Percentiles rank a stretch among this genome's conserved stretches.
Conservation (phyloP, 1,140 invertebrate species). For the Pentalonia nigronervosa region DNA sequence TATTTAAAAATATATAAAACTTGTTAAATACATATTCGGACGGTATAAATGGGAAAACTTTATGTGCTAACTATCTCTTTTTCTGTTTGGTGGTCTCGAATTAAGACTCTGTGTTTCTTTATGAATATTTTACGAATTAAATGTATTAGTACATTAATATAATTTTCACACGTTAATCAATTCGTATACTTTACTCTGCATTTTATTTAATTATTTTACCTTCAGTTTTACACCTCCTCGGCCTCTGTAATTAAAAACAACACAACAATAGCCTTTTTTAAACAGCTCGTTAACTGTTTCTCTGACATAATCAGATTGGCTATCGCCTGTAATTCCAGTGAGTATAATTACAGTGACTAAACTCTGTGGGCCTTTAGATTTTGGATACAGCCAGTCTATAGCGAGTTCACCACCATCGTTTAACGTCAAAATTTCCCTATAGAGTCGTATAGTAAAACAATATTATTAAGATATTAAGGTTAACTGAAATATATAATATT, state of each 20-base stretch:
- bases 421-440: slow-evolving; percentile 78
- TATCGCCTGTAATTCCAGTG: slow-evolving; percentile 74
- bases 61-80: not conserved
- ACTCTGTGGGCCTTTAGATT: slow-evolving; percentile 66
- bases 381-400: slow-evolving; percentile 75
- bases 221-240: slow-evolving; percentile 78
- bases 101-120: not conserved
- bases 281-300: slow-evolving; percentile 76
- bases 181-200: not conserved
- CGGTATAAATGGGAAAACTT: not conserved
- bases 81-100: not conserved
- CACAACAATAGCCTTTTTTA: slow-evolving; percentile 72
- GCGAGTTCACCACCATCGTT: slow-evolving; percentile 85
- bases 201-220: slow-evolving; percentile 65
- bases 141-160: slow-evolving; percentile 58
- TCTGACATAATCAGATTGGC: slow-evolving; percentile 84
- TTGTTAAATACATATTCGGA: not conserved
- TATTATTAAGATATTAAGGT: not conserved
- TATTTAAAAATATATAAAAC: not conserved
- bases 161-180: not conserved
- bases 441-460: slow-evolving; percentile 58
- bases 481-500: not conserved
- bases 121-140: not conserved
- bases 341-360: slow-evolving; percentile 81
- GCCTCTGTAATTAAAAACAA: slow-evolving; percentile 85